A percentile compares a stretch with the other conserved stretches of the same genome.
These are phyloP conservation scores for Phrynocephalus vlangalii DNA, from an alignment of 2,797 vertebrate genomes.

Conservation along the genomic window DNA sequence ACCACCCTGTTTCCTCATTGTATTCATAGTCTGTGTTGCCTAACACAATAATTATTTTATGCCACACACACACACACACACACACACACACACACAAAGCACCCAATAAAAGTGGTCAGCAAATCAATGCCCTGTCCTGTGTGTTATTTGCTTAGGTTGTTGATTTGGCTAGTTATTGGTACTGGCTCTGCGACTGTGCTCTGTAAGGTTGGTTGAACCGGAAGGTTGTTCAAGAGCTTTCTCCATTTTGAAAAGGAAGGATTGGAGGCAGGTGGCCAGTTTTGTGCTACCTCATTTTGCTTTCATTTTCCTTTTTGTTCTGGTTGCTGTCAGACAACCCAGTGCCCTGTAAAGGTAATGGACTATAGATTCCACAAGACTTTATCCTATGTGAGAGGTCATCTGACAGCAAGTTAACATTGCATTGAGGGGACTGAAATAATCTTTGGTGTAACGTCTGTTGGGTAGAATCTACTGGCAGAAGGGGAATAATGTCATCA, in stretches of 20 bases:
- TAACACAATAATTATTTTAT: not conserved
- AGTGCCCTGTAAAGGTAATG: not conserved
- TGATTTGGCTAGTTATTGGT: too few species aligned
- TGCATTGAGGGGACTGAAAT: too few species aligned
- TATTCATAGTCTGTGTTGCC: not conserved
- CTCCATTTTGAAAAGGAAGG: not conserved
- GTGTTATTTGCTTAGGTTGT: too few species aligned
- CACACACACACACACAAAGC: not conserved
- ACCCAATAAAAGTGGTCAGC: slow-evolving; percentile 7
- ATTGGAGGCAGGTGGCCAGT: not conserved
- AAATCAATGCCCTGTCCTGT: not conserved
- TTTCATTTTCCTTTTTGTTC: not conserved
- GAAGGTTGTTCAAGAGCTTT: not conserved
- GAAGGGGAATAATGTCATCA: too few species aligned
- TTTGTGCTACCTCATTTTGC: too few species aligned
- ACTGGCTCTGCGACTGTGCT: not conserved
- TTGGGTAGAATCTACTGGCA: too few species aligned
- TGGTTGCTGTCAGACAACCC: not conserved
- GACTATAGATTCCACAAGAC: not conserved
- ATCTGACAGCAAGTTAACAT: too few species aligned
- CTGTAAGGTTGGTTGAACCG: not conserved
- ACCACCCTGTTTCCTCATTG: slow-evolving; percentile 25
- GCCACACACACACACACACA: too few species aligned
- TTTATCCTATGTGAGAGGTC: not conserved
- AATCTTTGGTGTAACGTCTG: too few species aligned